phyloP scores from a whole-genome alignment of 1,140 invertebrate species.

The Ostrea denselamellosa region DNA sequence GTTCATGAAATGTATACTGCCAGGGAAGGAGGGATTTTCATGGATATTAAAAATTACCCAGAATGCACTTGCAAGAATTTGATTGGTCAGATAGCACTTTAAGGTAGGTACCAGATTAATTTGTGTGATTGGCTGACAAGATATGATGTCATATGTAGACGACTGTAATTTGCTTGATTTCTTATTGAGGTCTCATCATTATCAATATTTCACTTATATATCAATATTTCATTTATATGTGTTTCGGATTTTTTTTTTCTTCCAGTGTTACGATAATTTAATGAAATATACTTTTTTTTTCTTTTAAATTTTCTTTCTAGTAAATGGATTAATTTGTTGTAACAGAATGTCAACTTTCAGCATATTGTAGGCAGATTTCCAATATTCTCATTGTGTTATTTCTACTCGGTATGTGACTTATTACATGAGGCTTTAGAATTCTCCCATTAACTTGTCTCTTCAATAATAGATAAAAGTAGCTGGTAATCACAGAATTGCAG shows the following conservation, averaged over 20 bases:
- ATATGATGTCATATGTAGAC: slow-evolving; percentile 30
- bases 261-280: too few species aligned
- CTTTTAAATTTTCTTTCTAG: neutral
- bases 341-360: neutral
- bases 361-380: slow-evolving; percentile 6
- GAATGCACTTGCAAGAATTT: slow-evolving; percentile 51
- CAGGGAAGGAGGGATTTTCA: slow-evolving; percentile 47
- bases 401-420: neutral
- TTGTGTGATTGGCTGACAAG: slow-evolving; percentile 59
- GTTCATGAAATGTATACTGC: slow-evolving; percentile 16
- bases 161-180: neutral
- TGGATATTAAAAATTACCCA: slow-evolving; percentile 54
- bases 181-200: neutral
- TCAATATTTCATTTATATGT: neutral
- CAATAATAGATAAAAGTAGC: slow-evolving; percentile 27
- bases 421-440: neutral
- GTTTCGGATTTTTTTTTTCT: neutral
- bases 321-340: neutral
- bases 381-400: neutral
- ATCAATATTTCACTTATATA: neutral
- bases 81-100: slow-evolving; percentile 45
- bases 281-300: too few species aligned
- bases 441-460: slow-evolving; percentile 1
- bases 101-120: slow-evolving; percentile 35
- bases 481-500: neutral